Evolutionary conservation across 1,140 invertebrate genomes (phyloP), one percentile per base, ranked within the genome.

Genomic region (Drosophila micromelanica): DNA sequence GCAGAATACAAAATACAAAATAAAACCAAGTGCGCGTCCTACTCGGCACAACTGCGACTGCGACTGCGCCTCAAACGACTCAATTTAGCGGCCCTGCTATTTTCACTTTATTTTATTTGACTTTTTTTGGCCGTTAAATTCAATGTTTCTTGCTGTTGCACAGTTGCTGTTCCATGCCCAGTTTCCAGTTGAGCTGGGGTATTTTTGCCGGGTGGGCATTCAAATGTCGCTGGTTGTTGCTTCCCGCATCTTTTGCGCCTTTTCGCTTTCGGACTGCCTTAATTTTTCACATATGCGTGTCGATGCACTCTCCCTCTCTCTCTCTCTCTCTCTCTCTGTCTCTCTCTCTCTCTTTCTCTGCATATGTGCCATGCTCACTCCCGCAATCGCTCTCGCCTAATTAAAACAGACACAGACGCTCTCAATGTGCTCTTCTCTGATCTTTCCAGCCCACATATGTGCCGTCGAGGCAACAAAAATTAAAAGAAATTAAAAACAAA

Each of bases 211-310:
- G 57, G 57, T 64, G 37, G 68, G 38, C 68, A 68, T 45, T 48
- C 75, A 74, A 71, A 62, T 63, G 75, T 82, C 46, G 63, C 23
- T 38, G 54, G 45, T 15, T 9, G 8, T 57, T 65, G 48, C 42
- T 78, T 64, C 84, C 84, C 84, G 84, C 84, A 89, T 89, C 76
- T 89, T 86, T 86, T 74, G 73, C 63, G 71, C 43, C 51, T 76
- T 78, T 78, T 87, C 73, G 73, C 78, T 89, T 87, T 84, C 57
- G 55, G 51, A 40, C 55, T 70, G 61, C 84, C 84, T 89, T 89
- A 89, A 89, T 89, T 89, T 89, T 89, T 80, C 85, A 89, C 84
- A 89, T 84, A 84, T 89, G 82, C 76, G 57, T 71, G 65, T 71
- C 65, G 56, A 38, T 57, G 59, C 68, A 59, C 40, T 71, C 55